These are phyloP conservation scores for Coregonus sp. DNA, from an alignment of 2,797 vertebrate species.

Conservation along the genomic window DNA sequence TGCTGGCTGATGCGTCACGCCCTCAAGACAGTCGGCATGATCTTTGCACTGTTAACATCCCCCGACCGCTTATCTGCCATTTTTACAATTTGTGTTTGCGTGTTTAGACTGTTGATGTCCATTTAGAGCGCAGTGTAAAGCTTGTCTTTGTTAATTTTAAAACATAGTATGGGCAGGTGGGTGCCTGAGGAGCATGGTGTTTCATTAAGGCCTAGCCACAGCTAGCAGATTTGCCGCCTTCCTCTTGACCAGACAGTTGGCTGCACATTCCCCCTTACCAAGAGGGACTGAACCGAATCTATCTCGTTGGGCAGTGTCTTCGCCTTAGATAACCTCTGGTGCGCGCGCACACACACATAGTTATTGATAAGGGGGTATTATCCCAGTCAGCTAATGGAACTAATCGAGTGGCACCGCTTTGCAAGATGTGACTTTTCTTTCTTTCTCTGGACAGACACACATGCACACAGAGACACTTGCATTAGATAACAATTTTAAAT, in stretches of 20 bases:
- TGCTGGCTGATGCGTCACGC: too few relatives aligned
- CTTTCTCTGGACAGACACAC: not conserved
- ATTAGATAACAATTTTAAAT: too few relatives aligned
- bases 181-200: not conserved
- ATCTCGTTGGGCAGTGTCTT: constrained; percentile 22
- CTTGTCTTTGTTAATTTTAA: not conserved
- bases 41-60: too few relatives aligned
- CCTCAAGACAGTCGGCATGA: too few relatives aligned
- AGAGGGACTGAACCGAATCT: constrained; percentile 37
- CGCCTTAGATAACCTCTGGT: not conserved
- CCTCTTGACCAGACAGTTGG: constrained; percentile 37
- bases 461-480: not conserved
- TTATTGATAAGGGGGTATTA: constrained; percentile 55
- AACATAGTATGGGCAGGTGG: not conserved
- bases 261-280: constrained; percentile 39
- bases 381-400: constrained; percentile 56
- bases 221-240: constrained; percentile 41
- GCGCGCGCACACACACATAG: constrained; percentile 5
- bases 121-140: not conserved
- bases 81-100: too few relatives aligned
- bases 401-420: constrained; percentile 28
- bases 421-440: constrained; percentile 21
- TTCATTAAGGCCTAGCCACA: not conserved
- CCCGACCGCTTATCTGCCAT: too few relatives aligned
- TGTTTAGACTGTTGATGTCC: not conserved